Evolutionary conservation across 30 jellyfish, hydroid and myxozoan genomes (phyloP), one percentile per base, ranked within the genome.

Genomic region (Pelagia noctiluca): DNA sequence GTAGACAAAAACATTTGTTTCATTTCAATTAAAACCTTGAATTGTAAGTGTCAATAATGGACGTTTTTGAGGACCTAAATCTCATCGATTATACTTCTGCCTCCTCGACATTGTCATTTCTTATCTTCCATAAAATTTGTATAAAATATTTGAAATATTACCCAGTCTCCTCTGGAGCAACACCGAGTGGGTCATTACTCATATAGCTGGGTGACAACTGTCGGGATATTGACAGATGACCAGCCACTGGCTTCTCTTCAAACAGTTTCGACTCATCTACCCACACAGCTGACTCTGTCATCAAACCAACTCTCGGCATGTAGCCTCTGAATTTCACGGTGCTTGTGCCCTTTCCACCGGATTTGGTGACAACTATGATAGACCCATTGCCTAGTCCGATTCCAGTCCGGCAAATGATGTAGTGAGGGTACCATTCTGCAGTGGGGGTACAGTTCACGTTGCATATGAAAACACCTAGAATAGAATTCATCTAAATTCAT

Each of bases 111-210:
- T 21, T 2, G 24, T 32, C 78, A 71, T 35, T 71, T 16, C 5
- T 7, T 26, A 19, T 28, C 31, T 25, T 13, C 2, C 2, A 2
- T 8, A 10, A 1, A 50, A 10, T 11, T 12, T 7, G 19, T 22
- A 0, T 10, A 7, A 0, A 21, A 10, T 25, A 37, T 0, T 8
- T 3, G 2, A 52, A 5, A 22, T 24, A 72, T 26, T 71, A 93
- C 98, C 98, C 98, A 25, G 98, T 93, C 63, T 93, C 98, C 50
- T 84, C 97, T 30, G 97, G 98, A 25, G 98, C 98, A 33, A 93
- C 98, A 3, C 98, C 98, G 21, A 93, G 64, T 7, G 98, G 98
- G 54, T 93, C 98, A 49, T 82, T 78, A 42, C 78, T 80, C 63
- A 79, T 37, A 10, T 75, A 63, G 52, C 32, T 82, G 33, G 96